A percentile compares a stretch with the other conserved stretches of the same genome.
Evolutionary conservation across 2,888 invertebrate genomes (phyloP).

Genomic region (Drosophila subsilvestris): DNA sequence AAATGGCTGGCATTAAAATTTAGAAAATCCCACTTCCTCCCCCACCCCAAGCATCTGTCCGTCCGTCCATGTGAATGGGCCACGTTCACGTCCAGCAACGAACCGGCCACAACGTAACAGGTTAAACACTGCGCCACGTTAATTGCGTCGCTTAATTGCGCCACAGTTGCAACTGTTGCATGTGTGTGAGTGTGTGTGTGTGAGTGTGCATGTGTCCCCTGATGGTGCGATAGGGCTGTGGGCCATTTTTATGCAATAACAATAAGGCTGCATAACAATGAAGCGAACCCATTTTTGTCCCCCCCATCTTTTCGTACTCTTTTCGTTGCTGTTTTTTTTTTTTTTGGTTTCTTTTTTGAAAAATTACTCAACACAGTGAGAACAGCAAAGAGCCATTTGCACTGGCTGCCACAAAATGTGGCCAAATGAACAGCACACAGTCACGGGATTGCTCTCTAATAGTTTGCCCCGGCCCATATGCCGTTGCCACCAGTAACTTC

Average conservation of each 20-base stretch:
- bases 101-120: slow-evolving; percentile 64
- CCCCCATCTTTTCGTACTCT: neutral
- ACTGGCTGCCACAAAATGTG: slow-evolving; percentile 72
- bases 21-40: slow-evolving; percentile 65
- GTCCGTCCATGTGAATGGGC: slow-evolving; percentile 53
- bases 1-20: slow-evolving; percentile 76
- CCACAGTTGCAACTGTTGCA: slow-evolving; percentile 78
- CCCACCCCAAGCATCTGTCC: neutral
- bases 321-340: slow-evolving; percentile 7
- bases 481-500: neutral
- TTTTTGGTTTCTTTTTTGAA: slow-evolving; percentile 56
- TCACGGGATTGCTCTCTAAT: slow-evolving; percentile 70
- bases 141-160: slow-evolving; percentile 81
- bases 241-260: slow-evolving; percentile 80
- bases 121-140: slow-evolving; percentile 79
- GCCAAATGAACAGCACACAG: slow-evolving; percentile 73
- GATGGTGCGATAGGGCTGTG: slow-evolving; percentile 10
- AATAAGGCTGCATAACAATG: slow-evolving; percentile 79
- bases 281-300: slow-evolving; percentile 43
- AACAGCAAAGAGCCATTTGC: slow-evolving; percentile 69
- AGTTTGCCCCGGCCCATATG: slow-evolving; percentile 64
- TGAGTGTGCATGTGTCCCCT: neutral
- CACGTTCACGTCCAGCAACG: slow-evolving; percentile 50
- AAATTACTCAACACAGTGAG: slow-evolving; percentile 63
- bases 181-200: slow-evolving; percentile 31